Evolutionary conservation across 2,113 vertebrate genomes (phyloP).

Genomic region (Ptyas mucosa): DNA sequence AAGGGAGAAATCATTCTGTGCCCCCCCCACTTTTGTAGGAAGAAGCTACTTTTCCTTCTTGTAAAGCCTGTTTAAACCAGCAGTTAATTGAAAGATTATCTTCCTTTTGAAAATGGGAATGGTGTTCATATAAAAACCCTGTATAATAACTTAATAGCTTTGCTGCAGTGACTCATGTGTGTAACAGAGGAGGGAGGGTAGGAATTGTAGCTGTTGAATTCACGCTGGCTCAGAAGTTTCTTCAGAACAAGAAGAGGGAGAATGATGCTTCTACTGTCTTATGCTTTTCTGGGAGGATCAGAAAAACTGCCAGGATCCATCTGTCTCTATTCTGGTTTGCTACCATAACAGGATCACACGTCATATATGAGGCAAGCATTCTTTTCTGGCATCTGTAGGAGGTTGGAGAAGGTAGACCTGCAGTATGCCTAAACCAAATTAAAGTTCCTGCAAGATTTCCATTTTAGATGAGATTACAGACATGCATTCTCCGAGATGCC

Average conservation of each 20-base stretch:
- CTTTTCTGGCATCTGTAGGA: neutral
- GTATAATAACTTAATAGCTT: constrained; percentile 64
- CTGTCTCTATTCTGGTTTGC: neutral
- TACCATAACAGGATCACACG: neutral
- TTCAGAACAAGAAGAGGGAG: neutral
- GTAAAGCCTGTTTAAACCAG: constrained; percentile 64
- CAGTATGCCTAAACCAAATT: neutral
- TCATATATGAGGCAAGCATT: neutral
- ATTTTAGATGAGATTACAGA: neutral
- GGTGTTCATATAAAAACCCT: constrained; percentile 61
- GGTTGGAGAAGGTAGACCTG: neutral
- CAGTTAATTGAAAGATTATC: constrained; percentile 68
- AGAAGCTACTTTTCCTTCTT: constrained; percentile 49
- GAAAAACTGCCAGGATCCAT: neutral
- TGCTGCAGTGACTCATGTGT: constrained; percentile 53
- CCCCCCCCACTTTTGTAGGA: constrained; percentile 13
- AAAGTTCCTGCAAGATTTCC: neutral
- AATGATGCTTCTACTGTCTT: neutral
- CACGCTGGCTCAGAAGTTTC: neutral
- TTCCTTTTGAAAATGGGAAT: constrained; percentile 58
- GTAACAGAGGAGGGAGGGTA: constrained; percentile 25
- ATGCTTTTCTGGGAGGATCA: neutral
- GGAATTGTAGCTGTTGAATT: neutral
- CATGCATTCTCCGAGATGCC: neutral
- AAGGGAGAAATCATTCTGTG: constrained; percentile 10